Evolutionary conservation across 1,140 invertebrate genomes (phyloP).

Genomic region (Drosophila takahashii): DNA sequence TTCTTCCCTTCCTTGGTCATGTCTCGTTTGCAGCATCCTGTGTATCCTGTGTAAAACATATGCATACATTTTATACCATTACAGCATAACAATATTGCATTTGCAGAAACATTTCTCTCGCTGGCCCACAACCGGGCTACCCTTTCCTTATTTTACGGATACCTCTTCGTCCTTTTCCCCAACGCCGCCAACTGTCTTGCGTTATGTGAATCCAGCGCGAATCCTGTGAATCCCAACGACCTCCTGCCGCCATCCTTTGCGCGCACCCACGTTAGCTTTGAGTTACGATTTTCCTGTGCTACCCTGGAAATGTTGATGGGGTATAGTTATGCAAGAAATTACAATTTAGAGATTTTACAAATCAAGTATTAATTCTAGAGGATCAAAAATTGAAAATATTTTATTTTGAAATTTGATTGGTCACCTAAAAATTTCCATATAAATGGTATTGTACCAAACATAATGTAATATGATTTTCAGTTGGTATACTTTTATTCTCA

Average conservation of each 20-base stretch:
- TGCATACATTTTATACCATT: conserved; percentile 78
- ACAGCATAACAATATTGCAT: conserved; percentile 76
- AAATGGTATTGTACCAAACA: no score
- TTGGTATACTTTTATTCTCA: no score
- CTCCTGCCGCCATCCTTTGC: conserved; percentile 15
- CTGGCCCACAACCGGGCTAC: conserved; percentile 10
- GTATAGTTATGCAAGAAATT: no score
- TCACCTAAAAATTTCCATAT: no score
- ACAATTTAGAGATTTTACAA: no score
- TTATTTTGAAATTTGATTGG: background rate
- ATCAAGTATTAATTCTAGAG: no score
- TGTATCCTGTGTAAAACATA: conserved; percentile 70
- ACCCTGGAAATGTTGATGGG: conserved; percentile 2
- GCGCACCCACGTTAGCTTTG: conserved; percentile 56
- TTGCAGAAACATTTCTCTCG: conserved; percentile 65
- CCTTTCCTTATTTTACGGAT: background rate
- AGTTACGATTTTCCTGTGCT: conserved; percentile 28
- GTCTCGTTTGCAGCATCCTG: conserved; percentile 36
- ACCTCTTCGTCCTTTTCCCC: background rate
- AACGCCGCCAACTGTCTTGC: conserved; percentile 39
- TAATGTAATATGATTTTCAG: no score
- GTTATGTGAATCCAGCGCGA: conserved; percentile 56
- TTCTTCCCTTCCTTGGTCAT: conserved; percentile 17
- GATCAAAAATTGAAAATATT: no score
- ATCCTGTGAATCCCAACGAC: conserved; percentile 36